Base-by-base conservation (phyloP, 1,140 invertebrate species). In the Pogonomyrmex californicus region DNA sequence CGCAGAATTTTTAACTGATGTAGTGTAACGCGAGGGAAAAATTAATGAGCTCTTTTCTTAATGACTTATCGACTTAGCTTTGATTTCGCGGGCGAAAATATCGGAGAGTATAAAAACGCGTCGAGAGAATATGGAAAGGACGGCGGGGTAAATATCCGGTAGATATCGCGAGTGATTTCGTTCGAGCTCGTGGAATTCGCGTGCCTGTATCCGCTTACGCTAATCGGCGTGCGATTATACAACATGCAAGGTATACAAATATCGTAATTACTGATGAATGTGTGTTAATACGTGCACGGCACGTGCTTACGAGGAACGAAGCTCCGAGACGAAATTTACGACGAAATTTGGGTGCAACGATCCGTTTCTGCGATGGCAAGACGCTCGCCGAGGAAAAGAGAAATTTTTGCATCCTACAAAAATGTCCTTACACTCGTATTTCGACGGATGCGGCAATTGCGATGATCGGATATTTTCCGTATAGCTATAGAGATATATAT, bases 321-420 rank as follows among this genome's bases (percentile, higher is more conserved):
- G 33, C 54, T n/a, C 51, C 41, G 44, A 44, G 51, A 41, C 23
- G n/a, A 56, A 60, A 66, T 38, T 47, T 38, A 36, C 49, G 70
- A 60, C 62, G 73, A 77, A 41, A 56, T 49, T 56, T 38, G 49
- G 23, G 47, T 51, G 38, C 51, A 47, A 68, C 36, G 71, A 86
- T 86, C 87, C 87, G 81, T 89, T 86, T 62, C 81, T 88, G 51
- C 82, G 44, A 47, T 41, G 60, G 51, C 73, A 44, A 77, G 54
- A 66, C 38, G 49, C 60, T 60, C 38, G 60, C 54, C 23, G 49
- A 41, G 3, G n/a, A 14, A 47, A 6, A 56, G 10, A 73, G 38
- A n/a, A 41, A 30, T 17, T 68, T n/a, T 47, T 58, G 1, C 23
- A 77, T 47, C 33, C 66, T 60, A 33, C 14, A 23, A 6, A 77